Evolutionary conservation across 1,140 invertebrate species (phyloP), one percentile per base, ranked within the genome.

Genomic region (Calephelis virginiensis): DNA sequence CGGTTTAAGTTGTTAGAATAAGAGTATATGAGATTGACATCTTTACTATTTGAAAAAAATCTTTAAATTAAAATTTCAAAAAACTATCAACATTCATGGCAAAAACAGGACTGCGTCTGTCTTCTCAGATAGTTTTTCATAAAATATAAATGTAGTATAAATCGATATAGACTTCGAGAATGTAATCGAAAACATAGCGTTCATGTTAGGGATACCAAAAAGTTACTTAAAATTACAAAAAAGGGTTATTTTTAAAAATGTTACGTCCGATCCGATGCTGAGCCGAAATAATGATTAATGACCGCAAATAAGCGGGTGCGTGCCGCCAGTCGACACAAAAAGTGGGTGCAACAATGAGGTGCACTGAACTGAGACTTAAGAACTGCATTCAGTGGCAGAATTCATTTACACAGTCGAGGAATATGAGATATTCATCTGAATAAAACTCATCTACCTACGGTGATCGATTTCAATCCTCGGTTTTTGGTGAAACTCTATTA

Each of bases 201-300:
- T 43, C 40, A 9, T 43, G 40, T 9, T 43, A 43, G 40, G 40
- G 40, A 6, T 43, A 43, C 40, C 6, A 6, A 17, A 14, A 56
- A 45, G 43, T 65, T 49, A 63, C 62, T 63, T 76, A 72, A 73
- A 80, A 79, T 70, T 80, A 70, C 86, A 90, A 89, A 90, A 88
- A 86, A 84, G 84, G 86, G 87, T 88, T 88, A 88, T 86, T 88
- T 87, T 84, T 85, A 78, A 89, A 88, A 88, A 88, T 85, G 83
- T 82, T 72, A 70, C 66, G 76, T 77, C 64, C 70, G 37, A 65
- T 65, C 78, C 78, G 79, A 66, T 64, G 79, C 69, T 81, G 81
- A 81, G 76, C 82, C 86, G 78, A 88, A 89, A 89, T 91, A 89
- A 91, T 91, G 88, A 91, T 91, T 89, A 83, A 91, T 91, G 88